These are phyloP conservation scores for Mythimna ferrago DNA, from an alignment of 2,888 invertebrate species.

Conservation along the genomic window DNA sequence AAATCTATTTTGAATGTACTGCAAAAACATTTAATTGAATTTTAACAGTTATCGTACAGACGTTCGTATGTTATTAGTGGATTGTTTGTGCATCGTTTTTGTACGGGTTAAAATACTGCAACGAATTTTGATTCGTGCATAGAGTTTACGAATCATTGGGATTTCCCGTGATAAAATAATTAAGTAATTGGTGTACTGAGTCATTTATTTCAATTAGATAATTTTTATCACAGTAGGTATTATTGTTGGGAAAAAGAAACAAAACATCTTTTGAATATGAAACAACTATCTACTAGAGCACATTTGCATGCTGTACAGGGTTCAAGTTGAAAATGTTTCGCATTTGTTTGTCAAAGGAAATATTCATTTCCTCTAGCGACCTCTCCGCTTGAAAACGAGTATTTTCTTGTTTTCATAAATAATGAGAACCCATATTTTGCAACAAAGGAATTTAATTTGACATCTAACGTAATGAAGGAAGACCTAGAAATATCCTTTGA, in stretches of 20 bases:
- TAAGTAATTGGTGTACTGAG: neutral
- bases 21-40: constrained; percentile 16
- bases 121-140: neutral
- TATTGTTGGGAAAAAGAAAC: neutral
- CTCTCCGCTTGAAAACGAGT: constrained; percentile 23
- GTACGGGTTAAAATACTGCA: constrained; percentile 1
- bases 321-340: constrained; percentile 30
- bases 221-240: too few species aligned
- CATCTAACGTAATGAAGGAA: constrained; percentile 12
- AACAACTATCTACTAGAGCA: neutral
- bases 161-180: constrained; percentile 3
- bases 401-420: constrained; percentile 39
- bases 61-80: neutral
- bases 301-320: constrained; percentile 38
- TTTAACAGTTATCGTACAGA: constrained; percentile 1
- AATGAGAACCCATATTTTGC: constrained; percentile 45
- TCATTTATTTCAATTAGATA: neutral
- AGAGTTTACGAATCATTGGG: neutral
- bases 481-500: constrained; percentile 19
- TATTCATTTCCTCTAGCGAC: constrained; percentile 45
- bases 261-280: neutral
- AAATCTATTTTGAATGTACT: constrained; percentile 1
- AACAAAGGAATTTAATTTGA: constrained; percentile 46
- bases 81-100: constrained; percentile 11
- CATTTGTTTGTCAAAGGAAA: constrained; percentile 47